phyloP scores from a whole-genome alignment of 2,888 invertebrate genomes.

The Cantharis nigra region DNA sequence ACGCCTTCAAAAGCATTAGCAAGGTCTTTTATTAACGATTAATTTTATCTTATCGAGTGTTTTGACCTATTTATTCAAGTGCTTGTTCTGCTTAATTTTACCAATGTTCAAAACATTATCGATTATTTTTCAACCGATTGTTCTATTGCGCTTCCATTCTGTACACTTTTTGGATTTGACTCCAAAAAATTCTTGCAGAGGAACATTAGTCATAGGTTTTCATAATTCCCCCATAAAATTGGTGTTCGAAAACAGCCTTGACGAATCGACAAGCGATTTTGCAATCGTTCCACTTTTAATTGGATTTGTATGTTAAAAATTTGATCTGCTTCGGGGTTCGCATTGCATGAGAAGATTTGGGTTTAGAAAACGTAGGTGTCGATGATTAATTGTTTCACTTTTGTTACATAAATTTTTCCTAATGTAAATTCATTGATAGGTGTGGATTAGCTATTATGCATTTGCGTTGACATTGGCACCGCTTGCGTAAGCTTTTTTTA shows the following conservation, averaged over 20 bases:
- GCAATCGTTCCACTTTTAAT: not conserved
- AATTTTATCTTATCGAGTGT: constrained; percentile 9
- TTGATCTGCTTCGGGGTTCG: not conserved
- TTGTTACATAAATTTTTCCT: not conserved
- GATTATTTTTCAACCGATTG: not conserved
- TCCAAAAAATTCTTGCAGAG: no score
- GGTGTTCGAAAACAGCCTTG: not conserved
- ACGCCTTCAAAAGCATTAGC: constrained; percentile 15
- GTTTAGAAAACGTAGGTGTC: not conserved
- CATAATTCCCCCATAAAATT: not conserved
- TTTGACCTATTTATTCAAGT: constrained; percentile 9
- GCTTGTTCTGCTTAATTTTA: not conserved
- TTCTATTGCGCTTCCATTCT: not conserved
- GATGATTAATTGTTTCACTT: not conserved
- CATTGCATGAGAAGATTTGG: not conserved
- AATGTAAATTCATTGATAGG: not conserved
- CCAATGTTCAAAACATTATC: not conserved
- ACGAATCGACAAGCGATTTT: not conserved
- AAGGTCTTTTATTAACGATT: constrained; percentile 10
- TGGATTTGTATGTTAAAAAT: not conserved
- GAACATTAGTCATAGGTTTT: not conserved
- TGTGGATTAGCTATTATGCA: not conserved
- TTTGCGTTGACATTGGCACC: constrained; percentile 21
- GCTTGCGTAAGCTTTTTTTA: constrained; percentile 22
- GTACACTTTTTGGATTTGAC: no score